These are phyloP conservation scores for Bembecia ichneumoniformis DNA, from an alignment of 2,888 invertebrate species.

Conservation along the genomic window DNA sequence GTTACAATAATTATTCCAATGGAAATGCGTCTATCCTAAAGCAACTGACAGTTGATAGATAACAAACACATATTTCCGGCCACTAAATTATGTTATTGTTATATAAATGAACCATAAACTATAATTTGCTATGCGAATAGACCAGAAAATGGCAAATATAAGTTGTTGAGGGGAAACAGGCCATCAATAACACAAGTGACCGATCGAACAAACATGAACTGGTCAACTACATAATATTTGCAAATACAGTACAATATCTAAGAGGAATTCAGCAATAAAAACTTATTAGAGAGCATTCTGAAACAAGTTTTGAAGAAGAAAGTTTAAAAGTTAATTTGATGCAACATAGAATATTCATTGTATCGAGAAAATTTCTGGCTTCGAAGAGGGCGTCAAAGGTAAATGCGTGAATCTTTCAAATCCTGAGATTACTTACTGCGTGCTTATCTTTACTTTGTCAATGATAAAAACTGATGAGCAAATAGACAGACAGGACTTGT, in stretches of 20 bases:
- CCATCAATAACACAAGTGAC: slow-evolving; percentile 68
- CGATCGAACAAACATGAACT: slow-evolving; percentile 67
- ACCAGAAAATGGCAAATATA: slow-evolving; percentile 21
- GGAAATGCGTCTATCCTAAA: neutral
- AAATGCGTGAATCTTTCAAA: no score
- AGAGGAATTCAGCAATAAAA: no score
- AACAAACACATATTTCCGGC: neutral
- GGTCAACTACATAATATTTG: slow-evolving; percentile 18
- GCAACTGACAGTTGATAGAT: neutral
- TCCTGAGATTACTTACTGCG: neutral
- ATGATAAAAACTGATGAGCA: slow-evolving; percentile 72
- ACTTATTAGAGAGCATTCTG: no score
- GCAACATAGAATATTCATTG: no score
- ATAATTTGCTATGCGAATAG: neutral
- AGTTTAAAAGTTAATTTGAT: no score
- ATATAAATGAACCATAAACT: neutral
- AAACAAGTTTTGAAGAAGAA: no score
- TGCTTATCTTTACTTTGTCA: slow-evolving; percentile 11
- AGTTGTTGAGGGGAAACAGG: slow-evolving; percentile 44
- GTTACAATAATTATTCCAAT: neutral
- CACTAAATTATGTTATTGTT: neutral
- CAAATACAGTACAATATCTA: neutral
- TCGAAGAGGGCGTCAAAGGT: no score
- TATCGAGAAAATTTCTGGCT: no score
- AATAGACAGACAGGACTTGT: slow-evolving; percentile 67